A percentile compares a stretch with the other conserved stretches of the same genome.
Evolutionary conservation across 2,888 invertebrate species (phyloP).

Genomic region (Drosophila paramelanica): DNA sequence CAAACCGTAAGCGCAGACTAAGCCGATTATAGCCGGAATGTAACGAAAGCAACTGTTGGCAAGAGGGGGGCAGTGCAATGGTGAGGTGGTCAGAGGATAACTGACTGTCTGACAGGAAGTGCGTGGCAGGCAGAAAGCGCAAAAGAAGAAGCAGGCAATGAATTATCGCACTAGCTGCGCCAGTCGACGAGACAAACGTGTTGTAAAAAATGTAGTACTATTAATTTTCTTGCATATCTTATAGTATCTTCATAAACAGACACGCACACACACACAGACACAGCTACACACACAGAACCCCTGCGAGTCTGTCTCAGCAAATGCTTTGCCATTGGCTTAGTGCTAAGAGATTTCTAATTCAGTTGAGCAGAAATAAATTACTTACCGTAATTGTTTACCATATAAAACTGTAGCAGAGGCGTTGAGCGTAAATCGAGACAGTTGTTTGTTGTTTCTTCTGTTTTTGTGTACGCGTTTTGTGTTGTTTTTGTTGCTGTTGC

Average conservation of each 20-base stretch:
- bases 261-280: constrained; percentile 37
- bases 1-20: constrained; percentile 76
- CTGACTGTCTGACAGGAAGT: constrained; percentile 63
- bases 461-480: constrained; percentile 2
- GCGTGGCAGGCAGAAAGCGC: constrained; percentile 64
- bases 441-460: constrained; percentile 35
- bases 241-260: constrained; percentile 78
- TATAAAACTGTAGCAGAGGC: constrained; percentile 73
- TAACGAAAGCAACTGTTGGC: constrained; percentile 49
- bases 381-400: constrained; percentile 79
- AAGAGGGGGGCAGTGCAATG: neutral
- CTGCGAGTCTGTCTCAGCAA: constrained; percentile 35
- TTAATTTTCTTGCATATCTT: constrained; percentile 80
- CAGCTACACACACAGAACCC: constrained; percentile 18
- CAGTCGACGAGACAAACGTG: constrained; percentile 74
- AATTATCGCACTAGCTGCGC: constrained; percentile 72
- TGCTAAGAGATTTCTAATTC: constrained; percentile 79
- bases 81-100: constrained; percentile 35
- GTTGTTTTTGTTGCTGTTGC: constrained; percentile 14
- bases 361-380: constrained; percentile 81
- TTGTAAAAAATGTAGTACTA: constrained; percentile 80
- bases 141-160: constrained; percentile 58
- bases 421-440: constrained; percentile 65
- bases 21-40: constrained; percentile 79
- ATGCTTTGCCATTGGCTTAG: constrained; percentile 72